Percentiles rank a stretch among this genome's conserved stretches.
Conservation (phyloP, 2,113 vertebrate genomes). For the Myiozetetes cayanensis region DNA sequence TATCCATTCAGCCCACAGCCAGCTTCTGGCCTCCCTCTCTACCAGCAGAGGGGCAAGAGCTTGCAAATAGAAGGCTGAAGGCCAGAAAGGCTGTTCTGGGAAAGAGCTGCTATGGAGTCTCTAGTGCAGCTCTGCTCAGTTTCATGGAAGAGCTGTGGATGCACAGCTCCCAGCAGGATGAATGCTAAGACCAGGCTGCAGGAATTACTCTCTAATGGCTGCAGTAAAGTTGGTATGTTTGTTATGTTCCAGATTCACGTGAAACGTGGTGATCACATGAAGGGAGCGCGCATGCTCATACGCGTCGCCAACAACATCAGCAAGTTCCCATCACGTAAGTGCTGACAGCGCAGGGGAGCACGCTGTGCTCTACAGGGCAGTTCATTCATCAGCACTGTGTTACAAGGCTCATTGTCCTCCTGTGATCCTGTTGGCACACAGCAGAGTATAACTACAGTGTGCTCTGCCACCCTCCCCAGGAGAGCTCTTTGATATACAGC, state of each 20-base stretch:
- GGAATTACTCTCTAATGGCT: not conserved
- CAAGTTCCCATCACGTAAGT: conserved; percentile 96
- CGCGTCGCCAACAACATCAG: conserved; percentile 98
- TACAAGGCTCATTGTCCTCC: not conserved
- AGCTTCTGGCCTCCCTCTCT: not conserved
- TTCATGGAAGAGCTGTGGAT: rapidly evolving
- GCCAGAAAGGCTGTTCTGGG: not conserved
- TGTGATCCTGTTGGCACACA: rapidly evolving
- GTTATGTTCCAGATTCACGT: conserved; percentile 83
- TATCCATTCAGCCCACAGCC: not conserved
- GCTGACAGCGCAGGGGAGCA: not conserved
- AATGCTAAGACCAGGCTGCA: not conserved
- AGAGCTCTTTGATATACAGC: rapidly evolving
- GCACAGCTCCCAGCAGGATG: not conserved
- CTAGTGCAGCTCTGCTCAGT: not conserved
- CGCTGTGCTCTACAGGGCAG: not conserved
- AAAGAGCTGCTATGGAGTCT: not conserved
- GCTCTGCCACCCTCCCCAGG: not conserved
- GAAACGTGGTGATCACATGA: conserved; percentile 91
- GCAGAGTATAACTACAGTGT: not conserved
- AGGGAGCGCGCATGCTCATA: conserved; percentile 95
- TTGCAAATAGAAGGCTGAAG: not conserved
- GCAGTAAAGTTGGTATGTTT: not conserved
- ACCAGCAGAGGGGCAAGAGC: not conserved
- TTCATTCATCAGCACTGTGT: not conserved